These are phyloP conservation scores for Eolophus roseicapilla DNA, from an alignment of 2,113 vertebrate genomes.

Conservation along the genomic window DNA sequence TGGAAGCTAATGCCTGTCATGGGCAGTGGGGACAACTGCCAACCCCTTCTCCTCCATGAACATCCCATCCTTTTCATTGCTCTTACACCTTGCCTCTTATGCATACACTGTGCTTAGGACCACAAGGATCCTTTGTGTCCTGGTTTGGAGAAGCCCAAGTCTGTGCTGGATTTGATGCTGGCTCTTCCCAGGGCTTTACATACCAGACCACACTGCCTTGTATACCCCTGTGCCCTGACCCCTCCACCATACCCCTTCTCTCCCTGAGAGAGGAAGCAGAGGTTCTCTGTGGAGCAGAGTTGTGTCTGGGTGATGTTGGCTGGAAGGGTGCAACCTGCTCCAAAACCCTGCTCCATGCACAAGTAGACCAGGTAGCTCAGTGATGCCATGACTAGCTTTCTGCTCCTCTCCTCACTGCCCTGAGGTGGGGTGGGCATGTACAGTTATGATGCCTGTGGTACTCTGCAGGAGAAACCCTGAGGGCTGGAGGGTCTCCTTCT, in stretches of 20 bases:
- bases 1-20: background rate
- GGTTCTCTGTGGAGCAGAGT: background rate
- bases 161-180: background rate
- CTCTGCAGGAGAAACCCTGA: background rate
- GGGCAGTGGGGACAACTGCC: background rate
- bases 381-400: background rate
- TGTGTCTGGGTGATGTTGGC: background rate
- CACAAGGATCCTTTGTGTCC: accelerated
- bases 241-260: background rate
- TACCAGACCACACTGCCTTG: background rate
- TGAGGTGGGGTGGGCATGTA: accelerated
- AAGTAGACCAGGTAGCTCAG: background rate
- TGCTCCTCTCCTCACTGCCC: background rate
- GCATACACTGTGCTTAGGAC: accelerated
- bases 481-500: background rate
- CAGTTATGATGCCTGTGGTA: accelerated
- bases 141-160: background rate
- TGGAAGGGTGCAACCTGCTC: background rate
- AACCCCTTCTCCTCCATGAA: accelerated
- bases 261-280: background rate
- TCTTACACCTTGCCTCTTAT: background rate
- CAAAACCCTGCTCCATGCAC: background rate
- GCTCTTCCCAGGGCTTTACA: background rate
- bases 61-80: accelerated
- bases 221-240: background rate